A percentile compares a stretch with the other conserved stretches of the same genome.
Conservation (phyloP, 1,140 invertebrate genomes). For the Philopotamus ludificatus region DNA sequence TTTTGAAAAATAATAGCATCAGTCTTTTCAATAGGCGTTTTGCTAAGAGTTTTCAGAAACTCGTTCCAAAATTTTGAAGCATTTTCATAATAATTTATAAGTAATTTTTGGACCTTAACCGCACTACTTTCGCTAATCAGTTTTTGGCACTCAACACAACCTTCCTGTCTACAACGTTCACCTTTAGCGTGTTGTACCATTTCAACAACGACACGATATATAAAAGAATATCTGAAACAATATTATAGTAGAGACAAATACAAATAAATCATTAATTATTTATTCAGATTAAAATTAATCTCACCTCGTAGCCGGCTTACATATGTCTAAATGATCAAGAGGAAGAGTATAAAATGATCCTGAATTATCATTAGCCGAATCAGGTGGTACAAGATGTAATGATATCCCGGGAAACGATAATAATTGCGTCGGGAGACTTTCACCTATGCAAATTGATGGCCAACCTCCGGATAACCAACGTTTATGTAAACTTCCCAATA, state of each 20-base stretch:
- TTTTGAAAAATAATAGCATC: too few relatives aligned
- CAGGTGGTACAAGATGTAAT: conserved; percentile 65
- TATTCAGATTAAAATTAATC: not conserved
- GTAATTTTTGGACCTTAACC: too few relatives aligned
- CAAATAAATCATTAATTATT: too few relatives aligned
- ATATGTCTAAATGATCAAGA: conserved; percentile 75
- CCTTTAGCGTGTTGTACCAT: conserved; percentile 38
- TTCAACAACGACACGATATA: conserved; percentile 37
- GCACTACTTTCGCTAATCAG: too few relatives aligned
- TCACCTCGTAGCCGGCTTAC: conserved; percentile 70
- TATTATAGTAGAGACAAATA: too few relatives aligned
- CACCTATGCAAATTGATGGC: conserved; percentile 36
- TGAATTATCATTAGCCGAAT: conserved; percentile 72
- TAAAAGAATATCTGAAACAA: conserved; percentile 38
- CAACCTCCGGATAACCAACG: conserved; percentile 33
- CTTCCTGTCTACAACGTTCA: conserved; percentile 28
- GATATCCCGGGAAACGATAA: conserved; percentile 35
- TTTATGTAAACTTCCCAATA: conserved; percentile 29
- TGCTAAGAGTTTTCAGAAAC: too few relatives aligned
- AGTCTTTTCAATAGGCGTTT: too few relatives aligned
- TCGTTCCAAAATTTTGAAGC: too few relatives aligned
- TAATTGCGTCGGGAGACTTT: conserved; percentile 28
- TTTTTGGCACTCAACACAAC: conserved; percentile 23
- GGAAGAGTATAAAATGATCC: conserved; percentile 74
- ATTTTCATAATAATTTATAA: too few relatives aligned